A percentile compares a stretch with the other conserved stretches of the same genome.
These are phyloP conservation scores for Hirudo medicinalis DNA, from an alignment of 1,140 invertebrate genomes.

Conservation along the genomic window DNA sequence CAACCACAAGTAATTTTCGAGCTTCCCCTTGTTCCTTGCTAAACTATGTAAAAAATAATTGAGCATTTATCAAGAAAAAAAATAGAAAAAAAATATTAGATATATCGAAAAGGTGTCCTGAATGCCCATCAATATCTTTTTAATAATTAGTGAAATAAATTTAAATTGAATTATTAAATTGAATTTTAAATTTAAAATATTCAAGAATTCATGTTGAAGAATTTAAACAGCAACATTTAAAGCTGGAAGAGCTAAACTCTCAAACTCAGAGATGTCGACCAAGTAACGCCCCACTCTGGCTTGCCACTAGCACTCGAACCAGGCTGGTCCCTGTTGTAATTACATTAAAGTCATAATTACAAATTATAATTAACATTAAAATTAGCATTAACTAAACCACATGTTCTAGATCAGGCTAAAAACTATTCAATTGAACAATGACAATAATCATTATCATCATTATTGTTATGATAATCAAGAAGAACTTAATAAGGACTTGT, in stretches of 20 bases:
- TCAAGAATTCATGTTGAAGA: neutral
- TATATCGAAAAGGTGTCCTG: too few relatives aligned
- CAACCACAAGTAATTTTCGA: constrained; percentile 29
- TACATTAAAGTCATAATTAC: neutral
- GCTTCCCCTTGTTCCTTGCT: neutral
- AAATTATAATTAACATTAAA: too few relatives aligned
- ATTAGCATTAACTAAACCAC: too few relatives aligned
- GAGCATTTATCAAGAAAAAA: too few relatives aligned
- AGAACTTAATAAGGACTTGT: too few relatives aligned
- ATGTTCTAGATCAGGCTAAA: too few relatives aligned
- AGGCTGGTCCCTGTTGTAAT: neutral
- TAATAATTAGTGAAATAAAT: neutral
- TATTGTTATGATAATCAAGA: too few relatives aligned
- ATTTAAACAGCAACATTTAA: constrained; percentile 1
- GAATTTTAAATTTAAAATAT: neutral
- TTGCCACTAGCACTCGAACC: constrained; percentile 26
- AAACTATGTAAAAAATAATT: constrained; percentile 1
- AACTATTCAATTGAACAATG: too few relatives aligned
- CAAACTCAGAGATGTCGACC: constrained; percentile 49
- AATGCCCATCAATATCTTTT: too few relatives aligned
- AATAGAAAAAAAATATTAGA: too few relatives aligned
- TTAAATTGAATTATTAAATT: too few relatives aligned
- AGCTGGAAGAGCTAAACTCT: constrained; percentile 42
- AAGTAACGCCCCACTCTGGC: constrained; percentile 48
- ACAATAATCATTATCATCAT: too few relatives aligned